These are phyloP conservation scores for Acipenser ruthenus DNA, from an alignment of 2,797 vertebrate species.

Conservation along the genomic window DNA sequence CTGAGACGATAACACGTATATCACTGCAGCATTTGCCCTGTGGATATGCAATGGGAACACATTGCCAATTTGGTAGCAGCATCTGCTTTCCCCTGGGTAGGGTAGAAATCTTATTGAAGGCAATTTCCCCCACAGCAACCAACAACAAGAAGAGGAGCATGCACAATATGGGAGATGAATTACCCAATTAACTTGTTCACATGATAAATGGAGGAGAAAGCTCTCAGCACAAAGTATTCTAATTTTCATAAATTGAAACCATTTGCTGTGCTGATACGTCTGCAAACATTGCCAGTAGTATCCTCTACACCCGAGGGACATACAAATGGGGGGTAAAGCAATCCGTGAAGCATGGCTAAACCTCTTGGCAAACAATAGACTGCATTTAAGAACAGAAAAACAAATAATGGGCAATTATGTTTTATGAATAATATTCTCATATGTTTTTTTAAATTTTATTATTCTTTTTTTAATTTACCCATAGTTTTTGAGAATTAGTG, in stretches of 20 bases:
- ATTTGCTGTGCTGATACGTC: constrained; percentile 22
- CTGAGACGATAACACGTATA: not conserved
- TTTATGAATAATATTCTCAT: no score
- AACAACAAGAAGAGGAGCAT: constrained; percentile 13
- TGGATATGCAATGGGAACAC: constrained; percentile 16
- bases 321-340: constrained; percentile 4
- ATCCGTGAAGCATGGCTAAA: not conserved
- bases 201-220: constrained; percentile 22
- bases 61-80: constrained; percentile 20
- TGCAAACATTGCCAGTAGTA: constrained; percentile 14
- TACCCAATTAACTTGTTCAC: constrained; percentile 28
- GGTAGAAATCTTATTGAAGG: constrained; percentile 25
- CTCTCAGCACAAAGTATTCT: constrained; percentile 21
- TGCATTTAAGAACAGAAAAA: constrained; percentile 2
- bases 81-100: constrained; percentile 20
- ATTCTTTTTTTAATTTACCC: not conserved
- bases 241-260: constrained; percentile 24
- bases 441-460: not conserved
- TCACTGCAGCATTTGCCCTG: constrained; percentile 9
- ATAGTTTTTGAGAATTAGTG: not conserved
- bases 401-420: constrained; percentile 3
- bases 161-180: constrained; percentile 23
- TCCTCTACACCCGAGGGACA: constrained; percentile 12
- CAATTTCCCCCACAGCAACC: constrained; percentile 24
- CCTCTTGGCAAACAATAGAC: not conserved